Evolutionary conservation across 2,888 invertebrate species (phyloP), one percentile per base, ranked within the genome.

Genomic region (Calameuta filiformis): DNA sequence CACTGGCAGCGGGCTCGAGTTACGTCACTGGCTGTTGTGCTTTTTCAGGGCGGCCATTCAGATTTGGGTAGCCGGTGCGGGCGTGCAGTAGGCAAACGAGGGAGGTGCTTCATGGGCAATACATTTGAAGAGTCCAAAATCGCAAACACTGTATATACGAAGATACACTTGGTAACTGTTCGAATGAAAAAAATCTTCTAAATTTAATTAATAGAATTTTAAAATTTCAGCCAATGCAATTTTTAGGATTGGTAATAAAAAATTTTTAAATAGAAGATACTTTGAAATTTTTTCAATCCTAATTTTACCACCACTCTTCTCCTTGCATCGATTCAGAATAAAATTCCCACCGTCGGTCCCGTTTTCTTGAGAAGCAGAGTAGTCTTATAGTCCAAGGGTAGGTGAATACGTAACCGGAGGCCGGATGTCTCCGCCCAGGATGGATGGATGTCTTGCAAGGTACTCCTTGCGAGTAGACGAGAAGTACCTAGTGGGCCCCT

Each of bases 361-460:
- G 23, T 56, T 56, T 56, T 56, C 56, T 23, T 78, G 80, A 76
- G 79, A 81, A 79, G 83, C 73, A 73, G 77, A 76, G 76, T 77
- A 75, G 78, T 78, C 78, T 78, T n/a, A 40, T 69, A 68, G 68
- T 35, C 68, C 73, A 35, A 78, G 77, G 81, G 81, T 76, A 84
- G 82, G 81, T 89, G 90, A 91, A 91, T 90, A 83, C 85, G 91
- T 90, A 91, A 91, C 87, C 87, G 85, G 91, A 91, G 89, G 89
- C 91, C 91, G 91, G 91, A 91, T 91, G 91, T 91, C 85, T 82
- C 89, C 91, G 91, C 91, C 91, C 91, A 90, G 89, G 74, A 74
- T 74, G 74, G 74, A 35, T 74, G 74, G 74, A 74, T 76, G 76
- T 78, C 76, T 79, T 31, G 33, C 69, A 40, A 71, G 71, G 74